These are phyloP conservation scores for Dasysyrphus tricinctus DNA, from an alignment of 2,888 invertebrate genomes.

Conservation along the genomic window DNA sequence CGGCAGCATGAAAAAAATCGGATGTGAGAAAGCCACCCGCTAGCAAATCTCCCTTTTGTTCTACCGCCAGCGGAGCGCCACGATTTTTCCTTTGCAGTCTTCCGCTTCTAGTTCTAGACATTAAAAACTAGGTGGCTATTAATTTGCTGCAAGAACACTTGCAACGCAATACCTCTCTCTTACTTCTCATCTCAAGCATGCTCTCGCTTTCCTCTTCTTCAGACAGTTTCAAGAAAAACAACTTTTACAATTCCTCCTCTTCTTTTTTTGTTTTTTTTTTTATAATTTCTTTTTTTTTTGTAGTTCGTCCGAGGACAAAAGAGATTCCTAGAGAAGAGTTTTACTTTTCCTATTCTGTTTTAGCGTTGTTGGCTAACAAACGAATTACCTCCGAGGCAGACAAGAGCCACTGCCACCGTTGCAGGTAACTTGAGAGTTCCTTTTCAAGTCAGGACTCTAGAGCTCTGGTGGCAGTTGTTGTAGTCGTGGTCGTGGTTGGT, in stretches of 20 bases:
- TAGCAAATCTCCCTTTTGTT: slow-evolving; percentile 43
- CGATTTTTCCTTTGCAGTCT: slow-evolving; percentile 29
- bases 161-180: slow-evolving; percentile 55
- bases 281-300: slow-evolving; percentile 6
- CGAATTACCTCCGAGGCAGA: slow-evolving; percentile 56
- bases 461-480: not conserved
- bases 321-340: slow-evolving; percentile 45
- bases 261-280: not conserved
- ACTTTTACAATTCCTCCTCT: slow-evolving; percentile 43
- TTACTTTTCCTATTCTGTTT: slow-evolving; percentile 36
- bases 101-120: slow-evolving; percentile 52
- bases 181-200: slow-evolving; percentile 38
- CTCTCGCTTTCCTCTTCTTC: slow-evolving; percentile 26
- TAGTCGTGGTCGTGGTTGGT: slow-evolving; percentile 29
- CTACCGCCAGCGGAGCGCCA: slow-evolving; percentile 1
- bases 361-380: slow-evolving; percentile 60
- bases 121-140: slow-evolving; percentile 73
- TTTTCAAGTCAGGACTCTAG: slow-evolving; percentile 14
- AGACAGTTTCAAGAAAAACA: slow-evolving; percentile 59
- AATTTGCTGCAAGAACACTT: slow-evolving; percentile 74
- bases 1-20: slow-evolving; percentile 25
- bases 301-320: slow-evolving; percentile 56
- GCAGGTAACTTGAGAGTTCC: slow-evolving; percentile 50
- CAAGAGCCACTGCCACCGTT: slow-evolving; percentile 19
- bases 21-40: slow-evolving; percentile 47